Evolutionary conservation across 2,888 invertebrate species (phyloP).

Genomic region (Dermolepida albohirtum): DNA sequence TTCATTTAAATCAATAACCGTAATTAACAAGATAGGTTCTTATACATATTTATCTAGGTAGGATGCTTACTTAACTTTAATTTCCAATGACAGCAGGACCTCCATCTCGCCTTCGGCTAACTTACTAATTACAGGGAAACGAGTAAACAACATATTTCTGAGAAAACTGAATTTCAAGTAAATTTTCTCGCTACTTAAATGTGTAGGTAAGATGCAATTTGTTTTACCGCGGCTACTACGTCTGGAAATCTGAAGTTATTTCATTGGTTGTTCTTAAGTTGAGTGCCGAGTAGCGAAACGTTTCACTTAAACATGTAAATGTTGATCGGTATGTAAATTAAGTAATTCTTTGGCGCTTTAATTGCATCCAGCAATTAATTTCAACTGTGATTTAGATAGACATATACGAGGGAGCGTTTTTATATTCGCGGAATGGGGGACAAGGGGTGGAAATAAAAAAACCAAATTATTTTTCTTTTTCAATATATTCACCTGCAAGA

Average conservation of each 20-base stretch:
- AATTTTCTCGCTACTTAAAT: constrained; percentile 61
- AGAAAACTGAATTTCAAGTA: constrained; percentile 61
- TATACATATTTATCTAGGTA: constrained; percentile 58
- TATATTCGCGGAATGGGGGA: too few relatives aligned
- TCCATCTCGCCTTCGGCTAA: constrained; percentile 56
- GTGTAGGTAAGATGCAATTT: constrained; percentile 59
- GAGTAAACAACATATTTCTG: constrained; percentile 62
- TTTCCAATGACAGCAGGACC: constrained; percentile 58
- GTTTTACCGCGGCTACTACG: constrained; percentile 46
- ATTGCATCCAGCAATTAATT: constrained; percentile 14
- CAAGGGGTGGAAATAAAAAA: too few relatives aligned
- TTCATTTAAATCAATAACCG: constrained; percentile 42
- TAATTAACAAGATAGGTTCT: constrained; percentile 50
- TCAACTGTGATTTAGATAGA: not conserved
- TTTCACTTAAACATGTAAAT: constrained; percentile 16
- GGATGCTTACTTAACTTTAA: constrained; percentile 59
- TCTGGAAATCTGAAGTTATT: constrained; percentile 10
- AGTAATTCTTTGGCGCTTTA: constrained; percentile 21
- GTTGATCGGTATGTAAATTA: constrained; percentile 33
- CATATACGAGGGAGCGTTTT: too few relatives aligned
- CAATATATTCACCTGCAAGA: too few relatives aligned
- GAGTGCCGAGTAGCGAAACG: constrained; percentile 6
- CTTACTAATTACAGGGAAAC: constrained; percentile 60
- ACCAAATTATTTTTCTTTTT: too few relatives aligned
- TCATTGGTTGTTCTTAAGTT: constrained; percentile 27